Conservation (phyloP, 2,888 invertebrate species). For the Erebia aethiops region DNA sequence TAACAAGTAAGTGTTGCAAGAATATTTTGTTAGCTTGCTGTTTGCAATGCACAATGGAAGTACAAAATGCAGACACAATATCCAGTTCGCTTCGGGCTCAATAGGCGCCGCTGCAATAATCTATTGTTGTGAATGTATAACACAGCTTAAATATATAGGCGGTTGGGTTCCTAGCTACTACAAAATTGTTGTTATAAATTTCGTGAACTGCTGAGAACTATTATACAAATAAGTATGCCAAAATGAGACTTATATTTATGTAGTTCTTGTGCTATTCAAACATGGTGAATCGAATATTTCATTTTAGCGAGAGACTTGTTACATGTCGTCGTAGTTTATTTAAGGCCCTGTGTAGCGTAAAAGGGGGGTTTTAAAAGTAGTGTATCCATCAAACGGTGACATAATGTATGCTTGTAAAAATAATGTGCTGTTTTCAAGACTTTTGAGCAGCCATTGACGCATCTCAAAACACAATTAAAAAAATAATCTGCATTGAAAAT, state of each 20-base stretch:
- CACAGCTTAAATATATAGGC: constrained; percentile 37
- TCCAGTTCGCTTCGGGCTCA: constrained; percentile 32
- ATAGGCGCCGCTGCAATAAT: constrained; percentile 31
- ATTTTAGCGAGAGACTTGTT: not conserved
- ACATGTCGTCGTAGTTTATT: not conserved
- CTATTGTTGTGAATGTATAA: constrained; percentile 32
- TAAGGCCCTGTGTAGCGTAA: no score
- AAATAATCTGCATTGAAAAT: no score
- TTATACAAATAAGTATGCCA: not conserved
- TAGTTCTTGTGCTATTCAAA: not conserved
- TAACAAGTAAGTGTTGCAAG: not conserved
- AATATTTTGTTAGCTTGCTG: not conserved
- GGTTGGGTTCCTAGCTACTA: constrained; percentile 37
- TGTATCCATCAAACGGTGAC: no score
- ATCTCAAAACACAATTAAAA: no score
- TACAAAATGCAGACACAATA: constrained; percentile 33
- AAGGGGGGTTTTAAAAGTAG: no score
- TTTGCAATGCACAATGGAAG: constrained; percentile 18
- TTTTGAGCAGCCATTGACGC: no score
- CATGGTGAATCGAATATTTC: not conserved
- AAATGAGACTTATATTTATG: not conserved
- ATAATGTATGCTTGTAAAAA: no score
- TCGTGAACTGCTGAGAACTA: constrained; percentile 24
- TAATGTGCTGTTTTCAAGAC: no score
- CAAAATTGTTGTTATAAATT: constrained; percentile 32